Evolutionary conservation across 2,113 vertebrate species (phyloP).

Genomic region (Platichthys flesus): DNA sequence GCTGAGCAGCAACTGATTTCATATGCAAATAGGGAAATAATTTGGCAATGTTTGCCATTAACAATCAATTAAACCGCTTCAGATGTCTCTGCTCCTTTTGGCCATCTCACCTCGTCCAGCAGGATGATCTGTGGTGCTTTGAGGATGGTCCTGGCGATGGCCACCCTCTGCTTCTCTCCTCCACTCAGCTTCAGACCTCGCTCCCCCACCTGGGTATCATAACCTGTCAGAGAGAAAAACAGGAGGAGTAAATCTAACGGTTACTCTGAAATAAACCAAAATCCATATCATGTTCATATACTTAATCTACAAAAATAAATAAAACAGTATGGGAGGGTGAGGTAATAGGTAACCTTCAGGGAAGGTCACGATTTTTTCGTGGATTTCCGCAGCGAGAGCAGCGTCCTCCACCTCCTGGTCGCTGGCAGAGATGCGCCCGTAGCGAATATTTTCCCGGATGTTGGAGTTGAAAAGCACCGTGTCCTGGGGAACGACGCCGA

Average conservation of each 20-base stretch:
- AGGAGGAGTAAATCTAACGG: not conserved
- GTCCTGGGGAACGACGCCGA: conserved; percentile 97
- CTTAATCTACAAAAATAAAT: not conserved
- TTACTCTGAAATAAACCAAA: not conserved
- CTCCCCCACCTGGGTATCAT: conserved; percentile 94
- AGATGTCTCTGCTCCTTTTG: too few relatives aligned
- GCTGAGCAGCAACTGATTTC: too few relatives aligned
- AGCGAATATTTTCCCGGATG: conserved; percentile 94
- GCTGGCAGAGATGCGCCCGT: conserved; percentile 87
- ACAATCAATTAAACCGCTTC: too few relatives aligned
- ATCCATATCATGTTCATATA: not conserved
- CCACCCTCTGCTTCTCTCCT: conserved; percentile 96
- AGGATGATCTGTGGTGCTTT: conserved; percentile 93
- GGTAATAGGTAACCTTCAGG: conserved; percentile 83
- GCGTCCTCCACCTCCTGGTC: conserved; percentile 92
- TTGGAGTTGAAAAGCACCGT: conserved; percentile 96
- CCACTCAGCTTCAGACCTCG: conserved; percentile 96
- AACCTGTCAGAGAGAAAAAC: conserved; percentile 79
- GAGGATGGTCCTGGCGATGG: conserved; percentile 95
- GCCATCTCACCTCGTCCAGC: conserved; percentile 89
- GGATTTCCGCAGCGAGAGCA: conserved; percentile 91
- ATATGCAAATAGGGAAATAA: too few relatives aligned
- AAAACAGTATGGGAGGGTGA: too few relatives aligned
- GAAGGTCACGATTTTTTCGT: conserved; percentile 89
- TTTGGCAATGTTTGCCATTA: too few relatives aligned